Percentiles rank a stretch among this genome's conserved stretches.
Conservation (phyloP, 1,140 invertebrate species). For the Drosophila simulans region DNA sequence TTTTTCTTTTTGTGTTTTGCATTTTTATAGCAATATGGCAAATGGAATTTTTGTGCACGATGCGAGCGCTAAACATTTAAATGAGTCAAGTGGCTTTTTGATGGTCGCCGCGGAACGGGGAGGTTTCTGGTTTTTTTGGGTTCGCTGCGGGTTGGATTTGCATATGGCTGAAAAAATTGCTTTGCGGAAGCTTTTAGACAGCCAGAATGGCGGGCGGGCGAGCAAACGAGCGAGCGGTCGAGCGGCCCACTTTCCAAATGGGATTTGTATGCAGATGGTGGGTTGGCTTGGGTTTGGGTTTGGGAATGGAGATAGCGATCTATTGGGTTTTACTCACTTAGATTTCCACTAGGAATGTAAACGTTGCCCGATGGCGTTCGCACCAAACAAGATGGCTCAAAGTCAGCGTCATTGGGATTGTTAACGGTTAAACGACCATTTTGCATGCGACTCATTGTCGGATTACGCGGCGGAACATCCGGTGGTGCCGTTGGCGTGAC, state of each 20-base stretch:
- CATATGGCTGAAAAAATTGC: slow-evolving; percentile 54
- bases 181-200: slow-evolving; percentile 32
- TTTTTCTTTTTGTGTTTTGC: slow-evolving; percentile 47
- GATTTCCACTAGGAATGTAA: slow-evolving; percentile 94
- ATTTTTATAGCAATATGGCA: slow-evolving; percentile 80
- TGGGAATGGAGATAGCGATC: slow-evolving; percentile 6
- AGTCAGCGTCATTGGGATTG: slow-evolving; percentile 92
- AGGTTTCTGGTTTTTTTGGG: neutral
- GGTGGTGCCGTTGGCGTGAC: slow-evolving; percentile 90
- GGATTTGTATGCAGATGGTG: slow-evolving; percentile 18
- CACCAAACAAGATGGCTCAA: slow-evolving; percentile 95
- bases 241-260: slow-evolving; percentile 27
- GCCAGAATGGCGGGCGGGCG: neutral
- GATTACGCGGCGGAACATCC: slow-evolving; percentile 94
- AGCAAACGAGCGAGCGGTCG: neutral
- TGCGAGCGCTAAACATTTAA: slow-evolving; percentile 70
- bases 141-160: slow-evolving; percentile 55
- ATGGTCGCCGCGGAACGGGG: slow-evolving; percentile 24
- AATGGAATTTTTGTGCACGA: slow-evolving; percentile 68
- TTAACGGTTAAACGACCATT: slow-evolving; percentile 88
- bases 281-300: neutral
- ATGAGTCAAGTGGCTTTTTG: slow-evolving; percentile 73
- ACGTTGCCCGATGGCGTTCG: slow-evolving; percentile 95
- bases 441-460: slow-evolving; percentile 93
- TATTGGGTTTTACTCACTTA: slow-evolving; percentile 85